Base-by-base conservation (phyloP, 1,140 invertebrate species). In the Drosophila sproati region DNA sequence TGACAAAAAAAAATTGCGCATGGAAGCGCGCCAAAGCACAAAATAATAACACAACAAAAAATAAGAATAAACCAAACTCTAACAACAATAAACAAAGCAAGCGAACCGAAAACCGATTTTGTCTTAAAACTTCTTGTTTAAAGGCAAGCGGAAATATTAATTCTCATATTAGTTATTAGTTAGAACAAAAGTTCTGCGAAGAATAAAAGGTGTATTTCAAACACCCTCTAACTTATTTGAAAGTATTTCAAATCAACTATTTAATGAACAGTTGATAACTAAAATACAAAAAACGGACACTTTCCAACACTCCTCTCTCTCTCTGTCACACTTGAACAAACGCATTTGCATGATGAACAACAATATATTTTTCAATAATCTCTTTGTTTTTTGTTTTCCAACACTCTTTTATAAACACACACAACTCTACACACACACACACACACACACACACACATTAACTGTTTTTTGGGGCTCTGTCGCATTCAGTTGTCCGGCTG, bases 401-500 rank as follows among this genome's bases (percentile, higher is more conserved):
- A 66, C 47, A 72, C 61, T 39, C 50, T 73, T 64, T 45, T 34
- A 73, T 37, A 64, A 48, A 77, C 55, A 48, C 8, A 51, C 6
- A 12, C 12, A 12, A 12, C 12, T 12, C 12, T 12, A 12, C 12
- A 50, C 37, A 68, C 56, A 71, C 64, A 70, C 52, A 48, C 47
- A 51, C 34, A 35, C 63, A 51, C 37, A 55, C 31, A 57, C 8
- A 63, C 31, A 48, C 37, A 76, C 59, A 63, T 32, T 37, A 10
- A 10, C 10, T 41, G 5, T 41, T 5, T 41, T 41, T n/a, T 41
- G 39, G 39, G 39, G 39, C 39, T 2, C 50, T 73, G 70, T 37
- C 72, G 62, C 61, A 57, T 60, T 51, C 67, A 97, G 96, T 93
- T 97, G 96, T 94, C 96, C 95, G 29, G 93, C 94, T 73, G 96